These are phyloP conservation scores for Rhamnusium bicolor DNA, from an alignment of 2,888 invertebrate genomes.

Conservation along the genomic window DNA sequence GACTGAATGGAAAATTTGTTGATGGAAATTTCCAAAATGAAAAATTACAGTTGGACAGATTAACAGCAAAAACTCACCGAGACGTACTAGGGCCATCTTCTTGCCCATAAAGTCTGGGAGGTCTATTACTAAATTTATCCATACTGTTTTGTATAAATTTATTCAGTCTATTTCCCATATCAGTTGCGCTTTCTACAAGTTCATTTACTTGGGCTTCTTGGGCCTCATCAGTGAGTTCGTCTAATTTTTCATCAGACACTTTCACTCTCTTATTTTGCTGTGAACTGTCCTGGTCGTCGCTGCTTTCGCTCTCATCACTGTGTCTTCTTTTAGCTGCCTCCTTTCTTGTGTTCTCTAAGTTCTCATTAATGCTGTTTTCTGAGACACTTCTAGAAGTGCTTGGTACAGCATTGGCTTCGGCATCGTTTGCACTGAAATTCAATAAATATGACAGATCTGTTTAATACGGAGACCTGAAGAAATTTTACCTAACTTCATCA, in stretches of 20 bases:
- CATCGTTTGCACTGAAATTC: background rate
- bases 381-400: slow-evolving; percentile 14
- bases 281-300: background rate
- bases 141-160: slow-evolving; percentile 31
- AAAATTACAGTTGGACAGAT: no score
- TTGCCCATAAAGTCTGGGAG: background rate
- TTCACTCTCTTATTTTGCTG: background rate
- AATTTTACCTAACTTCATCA: background rate
- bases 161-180: slow-evolving; percentile 38
- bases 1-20: no score
- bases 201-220: slow-evolving; percentile 31
- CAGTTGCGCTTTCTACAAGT: slow-evolving; percentile 35
- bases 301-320: slow-evolving; percentile 7
- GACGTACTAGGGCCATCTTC: background rate
- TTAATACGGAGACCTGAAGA: background rate
- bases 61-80: slow-evolving; percentile 1
- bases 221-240: slow-evolving; percentile 29
- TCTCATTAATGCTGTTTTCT: slow-evolving; percentile 22
- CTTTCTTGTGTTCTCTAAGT: background rate
- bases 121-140: background rate
- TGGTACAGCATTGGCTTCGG: background rate
- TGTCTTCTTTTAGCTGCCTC: slow-evolving; percentile 13
- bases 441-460: background rate
- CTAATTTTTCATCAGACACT: background rate
- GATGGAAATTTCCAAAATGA: no score